Percentiles rank a stretch among this genome's conserved stretches.
These are phyloP conservation scores for Hirundo rustica DNA, from an alignment of 2,797 vertebrate species.

Conservation along the genomic window DNA sequence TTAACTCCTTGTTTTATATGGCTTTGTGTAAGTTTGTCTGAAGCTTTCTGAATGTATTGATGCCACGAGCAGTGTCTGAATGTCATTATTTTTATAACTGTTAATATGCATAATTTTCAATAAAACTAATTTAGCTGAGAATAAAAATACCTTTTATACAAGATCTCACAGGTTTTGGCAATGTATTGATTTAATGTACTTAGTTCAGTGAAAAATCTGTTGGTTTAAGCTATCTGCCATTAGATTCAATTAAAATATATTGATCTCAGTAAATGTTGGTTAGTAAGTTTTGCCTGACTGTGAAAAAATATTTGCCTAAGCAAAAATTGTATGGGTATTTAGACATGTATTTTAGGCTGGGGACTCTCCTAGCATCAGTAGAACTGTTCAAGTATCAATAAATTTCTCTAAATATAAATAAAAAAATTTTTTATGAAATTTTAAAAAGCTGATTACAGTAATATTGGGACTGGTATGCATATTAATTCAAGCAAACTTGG, in stretches of 20 bases:
- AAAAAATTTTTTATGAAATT: conserved; percentile 24
- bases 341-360: background rate
- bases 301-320: conserved; percentile 58
- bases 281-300: conserved; percentile 71
- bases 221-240: conserved; percentile 75
- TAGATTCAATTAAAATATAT: conserved; percentile 82
- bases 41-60: background rate
- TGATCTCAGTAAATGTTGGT: conserved; percentile 73
- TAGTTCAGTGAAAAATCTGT: conserved; percentile 74
- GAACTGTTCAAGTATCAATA: conserved; percentile 33
- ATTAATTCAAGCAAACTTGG: background rate
- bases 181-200: conserved; percentile 76
- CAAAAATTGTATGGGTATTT: conserved; percentile 49
- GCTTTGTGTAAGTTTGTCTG: background rate
- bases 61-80: background rate
- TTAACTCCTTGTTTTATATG: background rate
- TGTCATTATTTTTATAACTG: conserved; percentile 33
- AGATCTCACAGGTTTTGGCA: conserved; percentile 70
- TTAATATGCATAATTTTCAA: conserved; percentile 44
- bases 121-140: conserved; percentile 68
- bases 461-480: background rate
- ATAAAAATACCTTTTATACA: conserved; percentile 70
- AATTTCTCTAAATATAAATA: conserved; percentile 17
- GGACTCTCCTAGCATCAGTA: conserved; percentile 19
- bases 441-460: background rate